Evolutionary conservation across 2,888 invertebrate species (phyloP).

Genomic region (Oscheius sp.): DNA sequence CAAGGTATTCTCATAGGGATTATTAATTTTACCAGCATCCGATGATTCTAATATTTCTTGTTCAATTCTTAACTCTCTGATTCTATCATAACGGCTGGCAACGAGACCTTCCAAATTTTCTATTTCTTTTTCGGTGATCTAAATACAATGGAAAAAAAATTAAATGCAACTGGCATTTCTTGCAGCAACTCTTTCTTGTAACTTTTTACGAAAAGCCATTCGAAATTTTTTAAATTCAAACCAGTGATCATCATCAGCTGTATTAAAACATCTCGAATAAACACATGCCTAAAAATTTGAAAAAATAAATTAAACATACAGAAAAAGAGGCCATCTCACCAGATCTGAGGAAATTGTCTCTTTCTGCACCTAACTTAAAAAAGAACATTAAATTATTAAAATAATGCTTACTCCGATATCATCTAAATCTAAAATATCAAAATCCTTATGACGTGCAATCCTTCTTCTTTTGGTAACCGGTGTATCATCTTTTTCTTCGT

Average conservation of each 20-base stretch:
- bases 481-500: not conserved
- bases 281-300: not conserved
- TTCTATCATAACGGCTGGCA: too few relatives aligned
- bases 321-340: not conserved
- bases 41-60: not conserved
- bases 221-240: not conserved
- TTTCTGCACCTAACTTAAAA: not conserved
- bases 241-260: not conserved
- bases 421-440: not conserved
- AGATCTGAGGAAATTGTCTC: not conserved
- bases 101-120: too few relatives aligned
- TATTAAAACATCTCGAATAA: not conserved
- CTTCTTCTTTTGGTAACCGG: not conserved
- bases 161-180: not conserved
- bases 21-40: not conserved
- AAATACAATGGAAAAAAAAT: not conserved
- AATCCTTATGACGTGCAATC: not conserved
- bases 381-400: not conserved
- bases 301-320: not conserved
- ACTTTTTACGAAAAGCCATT: not conserved
- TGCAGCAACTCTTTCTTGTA: not conserved
- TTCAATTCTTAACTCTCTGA: not conserved
- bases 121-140: not conserved
- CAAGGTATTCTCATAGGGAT: not conserved
- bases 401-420: slow-evolving; percentile 1